Percentiles rank a stretch among this genome's conserved stretches.
Conservation (phyloP, 64 coral and sea anemone genomes). For the Montipora efflorescens region DNA sequence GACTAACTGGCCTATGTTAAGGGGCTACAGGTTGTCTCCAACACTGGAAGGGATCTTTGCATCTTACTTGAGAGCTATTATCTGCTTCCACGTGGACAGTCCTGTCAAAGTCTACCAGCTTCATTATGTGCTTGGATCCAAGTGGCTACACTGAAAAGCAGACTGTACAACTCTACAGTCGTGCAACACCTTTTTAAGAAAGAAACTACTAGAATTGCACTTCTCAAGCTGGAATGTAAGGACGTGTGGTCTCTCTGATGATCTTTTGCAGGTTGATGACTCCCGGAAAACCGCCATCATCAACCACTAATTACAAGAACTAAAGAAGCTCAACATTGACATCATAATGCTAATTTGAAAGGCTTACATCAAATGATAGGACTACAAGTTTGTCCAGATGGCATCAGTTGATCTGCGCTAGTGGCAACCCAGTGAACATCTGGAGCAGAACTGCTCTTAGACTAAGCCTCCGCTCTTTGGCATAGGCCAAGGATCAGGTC, state of each 20-base stretch:
- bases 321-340: too few species aligned
- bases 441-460: background rate
- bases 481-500: constrained; percentile 25
- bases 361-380: background rate
- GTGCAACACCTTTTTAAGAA: background rate
- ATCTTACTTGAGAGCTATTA: background rate
- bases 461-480: background rate
- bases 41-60: background rate
- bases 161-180: too few species aligned
- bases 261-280: constrained; percentile 33
- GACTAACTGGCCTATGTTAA: too few species aligned
- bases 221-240: constrained; percentile 42
- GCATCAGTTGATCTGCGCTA: background rate
- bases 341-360: background rate
- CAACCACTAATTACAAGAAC: background rate
- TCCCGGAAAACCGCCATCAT: constrained; percentile 68
- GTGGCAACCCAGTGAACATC: background rate
- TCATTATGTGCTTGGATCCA: too few species aligned
- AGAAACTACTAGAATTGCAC: constrained; percentile 48
- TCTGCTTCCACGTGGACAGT: too few species aligned
- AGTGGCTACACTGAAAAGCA: too few species aligned
- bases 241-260: constrained; percentile 35
- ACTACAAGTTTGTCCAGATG: background rate
- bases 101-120: too few species aligned
- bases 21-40: background rate